Percentiles rank a stretch among this genome's conserved stretches.
phyloP scores from a whole-genome alignment of 2,797 vertebrate genomes.

The Huso huso region DNA sequence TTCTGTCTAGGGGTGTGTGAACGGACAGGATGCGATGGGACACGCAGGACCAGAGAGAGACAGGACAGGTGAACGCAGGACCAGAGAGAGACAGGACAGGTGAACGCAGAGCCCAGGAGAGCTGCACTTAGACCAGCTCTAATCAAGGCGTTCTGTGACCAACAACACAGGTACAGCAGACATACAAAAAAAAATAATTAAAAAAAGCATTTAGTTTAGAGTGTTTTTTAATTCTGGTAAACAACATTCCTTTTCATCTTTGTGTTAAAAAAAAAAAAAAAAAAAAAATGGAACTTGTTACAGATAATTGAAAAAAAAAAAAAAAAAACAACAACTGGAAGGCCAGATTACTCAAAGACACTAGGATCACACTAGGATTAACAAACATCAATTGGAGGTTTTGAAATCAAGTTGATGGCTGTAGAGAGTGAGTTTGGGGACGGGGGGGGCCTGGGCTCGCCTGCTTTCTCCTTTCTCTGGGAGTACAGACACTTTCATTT shows the following conservation, averaged over 20 bases:
- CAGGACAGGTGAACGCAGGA: no score
- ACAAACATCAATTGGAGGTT: conserved; percentile 74
- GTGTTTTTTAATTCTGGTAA: conserved; percentile 87
- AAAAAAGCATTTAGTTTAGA: conserved; percentile 59
- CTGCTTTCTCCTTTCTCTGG: neutral
- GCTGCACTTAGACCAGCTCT: conserved; percentile 63
- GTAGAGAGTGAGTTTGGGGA: conserved; percentile 37
- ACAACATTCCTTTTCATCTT: conserved; percentile 48
- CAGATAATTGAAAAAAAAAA: conserved; percentile 37
- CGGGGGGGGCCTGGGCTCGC: conserved; percentile 14
- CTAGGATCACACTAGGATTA: conserved; percentile 69
- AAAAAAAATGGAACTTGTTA: conserved; percentile 25
- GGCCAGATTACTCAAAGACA: conserved; percentile 58
- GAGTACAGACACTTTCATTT: neutral
- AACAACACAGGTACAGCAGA: conserved; percentile 43
- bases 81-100: conserved; percentile 37
- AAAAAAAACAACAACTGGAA: conserved; percentile 77
- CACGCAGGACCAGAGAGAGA: no score
- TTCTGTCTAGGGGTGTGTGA: no score
- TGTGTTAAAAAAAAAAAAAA: conserved; percentile 35
- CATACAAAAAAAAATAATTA: conserved; percentile 37
- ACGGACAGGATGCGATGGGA: no score
- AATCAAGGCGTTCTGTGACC: conserved; percentile 56
- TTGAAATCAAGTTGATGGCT: conserved; percentile 27
- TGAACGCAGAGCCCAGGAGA: conserved; percentile 35